A percentile compares a stretch with the other conserved stretches of the same genome.
Conservation (phyloP, 2,113 vertebrate species). For the Athene cunicularia region DNA sequence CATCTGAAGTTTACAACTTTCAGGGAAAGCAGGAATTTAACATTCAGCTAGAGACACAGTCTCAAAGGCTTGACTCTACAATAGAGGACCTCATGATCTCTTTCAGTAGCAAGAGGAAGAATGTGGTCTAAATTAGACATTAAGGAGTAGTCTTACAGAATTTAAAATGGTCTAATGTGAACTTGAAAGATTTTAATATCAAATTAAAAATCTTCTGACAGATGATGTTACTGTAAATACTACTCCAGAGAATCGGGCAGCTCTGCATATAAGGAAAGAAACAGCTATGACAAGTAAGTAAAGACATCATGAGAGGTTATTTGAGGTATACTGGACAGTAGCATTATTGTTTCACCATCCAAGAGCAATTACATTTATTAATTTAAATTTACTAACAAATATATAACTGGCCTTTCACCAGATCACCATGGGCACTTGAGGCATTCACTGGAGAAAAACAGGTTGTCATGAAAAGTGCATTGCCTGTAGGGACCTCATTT, state of each 20-base stretch:
- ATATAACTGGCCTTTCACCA: neutral
- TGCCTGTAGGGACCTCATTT: neutral
- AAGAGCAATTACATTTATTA: neutral
- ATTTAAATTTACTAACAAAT: neutral
- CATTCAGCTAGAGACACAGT: neutral
- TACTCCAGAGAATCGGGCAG: neutral
- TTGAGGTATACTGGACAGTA: neutral
- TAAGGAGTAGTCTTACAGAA: neutral
- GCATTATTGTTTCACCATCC: neutral
- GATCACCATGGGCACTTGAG: neutral
- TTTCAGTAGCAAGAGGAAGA: neutral
- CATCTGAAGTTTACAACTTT: neutral
- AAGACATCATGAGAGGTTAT: neutral
- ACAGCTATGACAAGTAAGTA: conserved; percentile 13
- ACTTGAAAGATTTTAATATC: neutral
- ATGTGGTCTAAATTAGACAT: neutral
- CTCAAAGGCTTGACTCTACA: neutral
- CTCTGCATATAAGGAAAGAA: neutral
- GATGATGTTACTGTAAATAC: conserved; percentile 2
- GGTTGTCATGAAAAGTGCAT: neutral
- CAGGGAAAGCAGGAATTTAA: neutral
- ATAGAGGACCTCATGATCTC: neutral
- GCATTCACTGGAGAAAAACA: neutral
- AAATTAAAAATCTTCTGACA: conserved; percentile 25
- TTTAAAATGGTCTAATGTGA: neutral